Base-by-base conservation (phyloP, 2,113 vertebrate species). In the Poeciliopsis retropinna region DNA sequence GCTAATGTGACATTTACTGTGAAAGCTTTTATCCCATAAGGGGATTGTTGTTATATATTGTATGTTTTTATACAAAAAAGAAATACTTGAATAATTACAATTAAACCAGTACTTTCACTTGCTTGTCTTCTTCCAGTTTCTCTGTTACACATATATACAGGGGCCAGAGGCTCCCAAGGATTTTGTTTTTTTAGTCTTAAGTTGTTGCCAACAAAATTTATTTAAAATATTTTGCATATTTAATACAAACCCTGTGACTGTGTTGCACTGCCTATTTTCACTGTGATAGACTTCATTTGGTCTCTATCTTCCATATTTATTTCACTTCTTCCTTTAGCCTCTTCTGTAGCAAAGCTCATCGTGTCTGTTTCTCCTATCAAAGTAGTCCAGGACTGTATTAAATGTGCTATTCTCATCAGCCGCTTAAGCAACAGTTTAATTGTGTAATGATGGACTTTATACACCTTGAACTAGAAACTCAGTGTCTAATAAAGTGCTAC, bases 1-100 rank as follows among this genome's bases (percentile, higher is more conserved):
- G 80, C 84, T 91, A 81, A 90, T 83, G 92, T 94, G 92, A 87
- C 88, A 93, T 92, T 93, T 89, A 93, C 89, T 94, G 93, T 94
- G 91, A 91, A 91, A 85, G 65, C 89, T 86, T 85, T 85, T 88
- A 86, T 91, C 82, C 90, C 82, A 6, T 64, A 72, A 77, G 82
- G 88, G 88, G 89, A 88, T 89, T 91, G 84, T 89, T 92, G 90
- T 94, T 87, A 79, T 92, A 90, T 88, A 93, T 88, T 92, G 86
- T 91, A 85, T 89, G 87, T 93, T 93, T 91, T 91, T 90, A 90
- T 90, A 93, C 86, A 93, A 92, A 91, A 87, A 93, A 92, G 90
- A 92, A 89, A 85, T 87, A 90, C 86, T 93, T 94, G 88, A 89
- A 87, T 91, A 87, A 91, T 90, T 86, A 88, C 90, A 88, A 76